A percentile compares a stretch with the other conserved stretches of the same genome.
Evolutionary conservation across 2,797 vertebrate genomes (phyloP).

Genomic region (Gallinago nigripennis): DNA sequence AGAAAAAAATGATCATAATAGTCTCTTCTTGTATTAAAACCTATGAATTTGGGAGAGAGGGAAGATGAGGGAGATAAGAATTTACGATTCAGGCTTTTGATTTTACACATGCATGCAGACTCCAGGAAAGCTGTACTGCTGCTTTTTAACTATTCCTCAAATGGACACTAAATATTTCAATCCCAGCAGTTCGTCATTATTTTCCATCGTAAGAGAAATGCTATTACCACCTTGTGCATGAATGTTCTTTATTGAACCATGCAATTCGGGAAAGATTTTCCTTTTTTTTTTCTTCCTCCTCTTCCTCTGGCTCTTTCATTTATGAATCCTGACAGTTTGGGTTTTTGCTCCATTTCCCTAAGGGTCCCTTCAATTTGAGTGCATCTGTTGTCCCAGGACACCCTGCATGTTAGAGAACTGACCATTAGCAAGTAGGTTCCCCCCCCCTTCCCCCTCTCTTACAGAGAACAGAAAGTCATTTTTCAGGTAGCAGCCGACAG

Average conservation of each 20-base stretch:
- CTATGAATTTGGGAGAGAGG: background rate
- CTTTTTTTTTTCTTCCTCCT: background rate
- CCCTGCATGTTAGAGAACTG: background rate
- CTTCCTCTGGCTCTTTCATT: background rate
- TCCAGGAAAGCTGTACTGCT: background rate
- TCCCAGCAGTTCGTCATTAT: background rate
- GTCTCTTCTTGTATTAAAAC: background rate
- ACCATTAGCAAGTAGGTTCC: background rate
- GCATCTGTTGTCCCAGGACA: conserved; percentile 30
- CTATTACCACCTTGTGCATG: background rate
- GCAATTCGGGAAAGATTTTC: background rate
- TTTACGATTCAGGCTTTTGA: conserved; percentile 38
- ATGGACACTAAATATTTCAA: conserved; percentile 39
- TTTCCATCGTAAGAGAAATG: conserved; percentile 4
- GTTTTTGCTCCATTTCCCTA: conserved; percentile 23
- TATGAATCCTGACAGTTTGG: background rate
- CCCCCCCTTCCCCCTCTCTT: background rate
- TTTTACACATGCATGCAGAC: conserved; percentile 21
- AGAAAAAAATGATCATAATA: background rate
- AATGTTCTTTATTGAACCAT: background rate
- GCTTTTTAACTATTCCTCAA: conserved; percentile 9
- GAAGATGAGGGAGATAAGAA: conserved; percentile 2
- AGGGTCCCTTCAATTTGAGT: background rate
- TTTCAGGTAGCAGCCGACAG: conserved; percentile 62
- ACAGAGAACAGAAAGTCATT: background rate